phyloP scores from a whole-genome alignment of 2,113 vertebrate genomes.

The Rhea pennata region DNA sequence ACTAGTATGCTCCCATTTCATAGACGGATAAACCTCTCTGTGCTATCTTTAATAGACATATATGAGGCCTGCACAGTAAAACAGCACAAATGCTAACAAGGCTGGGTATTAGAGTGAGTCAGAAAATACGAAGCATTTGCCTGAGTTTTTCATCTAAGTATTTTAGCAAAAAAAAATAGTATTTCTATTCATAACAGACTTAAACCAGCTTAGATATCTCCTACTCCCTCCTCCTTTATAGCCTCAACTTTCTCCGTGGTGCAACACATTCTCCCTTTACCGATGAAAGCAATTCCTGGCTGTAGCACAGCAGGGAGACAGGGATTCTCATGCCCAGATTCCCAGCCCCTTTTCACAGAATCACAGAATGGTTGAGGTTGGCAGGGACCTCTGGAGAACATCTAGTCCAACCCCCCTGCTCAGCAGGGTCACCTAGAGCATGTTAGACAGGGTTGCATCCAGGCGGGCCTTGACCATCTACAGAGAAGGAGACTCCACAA shows the following conservation, averaged over 20 bases:
- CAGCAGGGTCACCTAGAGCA: too few species aligned
- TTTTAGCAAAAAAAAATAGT: background rate
- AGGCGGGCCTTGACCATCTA: too few species aligned
- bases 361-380: too few species aligned
- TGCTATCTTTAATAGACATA: background rate
- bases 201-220: accelerated
- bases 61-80: background rate
- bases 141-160: background rate
- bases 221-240: background rate
- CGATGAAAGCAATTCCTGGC: accelerated
- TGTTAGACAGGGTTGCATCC: too few species aligned
- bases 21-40: accelerated
- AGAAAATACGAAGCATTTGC: background rate
- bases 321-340: accelerated
- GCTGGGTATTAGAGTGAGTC: background rate
- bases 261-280: too few species aligned
- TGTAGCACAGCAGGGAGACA: background rate
- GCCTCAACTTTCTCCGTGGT: background rate
- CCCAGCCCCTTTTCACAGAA: background rate
- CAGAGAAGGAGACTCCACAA: too few species aligned
- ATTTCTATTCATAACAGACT: background rate
- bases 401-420: too few species aligned
- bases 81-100: background rate
- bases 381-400: too few species aligned
- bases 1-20: background rate